Evolutionary conservation across 2,113 vertebrate species (phyloP).

Genomic region (Mirounga angustirostris): DNA sequence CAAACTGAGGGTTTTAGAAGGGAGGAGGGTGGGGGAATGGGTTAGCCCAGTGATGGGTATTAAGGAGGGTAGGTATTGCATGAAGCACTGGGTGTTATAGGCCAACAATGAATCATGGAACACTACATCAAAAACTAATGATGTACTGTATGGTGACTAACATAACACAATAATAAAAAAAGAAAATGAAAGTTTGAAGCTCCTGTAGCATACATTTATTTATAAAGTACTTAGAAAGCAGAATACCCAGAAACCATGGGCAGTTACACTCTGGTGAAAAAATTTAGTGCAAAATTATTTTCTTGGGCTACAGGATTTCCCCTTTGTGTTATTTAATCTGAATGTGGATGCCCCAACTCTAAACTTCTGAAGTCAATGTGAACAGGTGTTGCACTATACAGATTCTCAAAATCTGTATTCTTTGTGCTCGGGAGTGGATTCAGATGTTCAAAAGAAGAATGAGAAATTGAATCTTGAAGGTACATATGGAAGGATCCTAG

Average conservation of each 20-base stretch:
- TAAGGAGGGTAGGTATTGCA: no score
- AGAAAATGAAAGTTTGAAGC: slow-evolving; percentile 52
- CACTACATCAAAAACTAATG: no score
- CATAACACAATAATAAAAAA: background rate
- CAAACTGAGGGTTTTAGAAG: no score
- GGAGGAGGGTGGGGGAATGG: no score
- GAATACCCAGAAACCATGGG: slow-evolving; percentile 60
- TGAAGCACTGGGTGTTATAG: no score
- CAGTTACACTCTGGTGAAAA: slow-evolving; percentile 61
- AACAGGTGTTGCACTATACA: background rate
- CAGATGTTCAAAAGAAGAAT: background rate
- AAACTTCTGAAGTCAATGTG: background rate
- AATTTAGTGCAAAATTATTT: slow-evolving; percentile 53
- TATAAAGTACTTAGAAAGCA: slow-evolving; percentile 74
- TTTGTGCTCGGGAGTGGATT: background rate
- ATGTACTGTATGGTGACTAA: no score
- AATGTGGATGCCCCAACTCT: background rate
- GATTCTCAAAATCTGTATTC: background rate
- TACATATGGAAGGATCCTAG: background rate
- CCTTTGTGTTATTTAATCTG: background rate
- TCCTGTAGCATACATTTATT: slow-evolving; percentile 64
- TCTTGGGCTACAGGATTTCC: background rate
- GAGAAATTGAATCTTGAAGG: background rate
- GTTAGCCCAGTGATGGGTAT: no score
- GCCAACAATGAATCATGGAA: no score